Base-by-base conservation (phyloP, 2,888 invertebrate genomes). In the Apocheima hispidaria region DNA sequence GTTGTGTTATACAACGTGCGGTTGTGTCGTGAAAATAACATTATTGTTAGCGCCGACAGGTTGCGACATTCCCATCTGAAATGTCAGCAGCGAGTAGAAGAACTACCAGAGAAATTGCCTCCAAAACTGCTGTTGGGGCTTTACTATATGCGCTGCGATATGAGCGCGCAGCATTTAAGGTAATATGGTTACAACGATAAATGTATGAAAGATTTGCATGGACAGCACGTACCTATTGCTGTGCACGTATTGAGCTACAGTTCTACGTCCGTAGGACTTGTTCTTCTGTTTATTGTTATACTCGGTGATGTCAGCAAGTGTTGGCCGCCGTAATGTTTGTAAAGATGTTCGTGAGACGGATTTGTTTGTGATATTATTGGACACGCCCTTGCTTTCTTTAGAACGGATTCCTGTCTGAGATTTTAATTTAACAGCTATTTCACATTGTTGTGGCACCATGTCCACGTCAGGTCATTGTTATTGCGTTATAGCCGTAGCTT, bases 41-140 rank as follows among this genome's bases (percentile, higher is more conserved):
- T 55, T 28, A 68, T 66, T 66, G 66, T 66, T 63, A 57, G 62
- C 59, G 38, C 55, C 51, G 56, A 5, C 48, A 38, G 60, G 52
- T 66, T 66, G 58, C 63, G 66, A 68, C 56, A 64, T 56, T 36
- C 43, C 44, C 55, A 18, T 30, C 61, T 66, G 50, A 70, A 65
- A 66, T 68, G 66, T 70, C 66, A 66, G 52, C 60, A 18, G 6
- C n/a, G 46, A 46, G 30, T 18, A 12, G 18, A 6, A 30, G 9
- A 33, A 30, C 30, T 18, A 2, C 0, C 46, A 46, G 18, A 46
- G 30, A n/a, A 18, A 20, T 4, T n/a, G 6, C 28, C 10, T 4
- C 4, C 21, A 21, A 12, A 18, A 44, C 1, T 1, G 18, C 14
- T 20, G 9, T 16, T 2, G 12, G 41, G 16, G 4, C n/a, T 23